Evolutionary conservation across 2,113 vertebrate species (phyloP).

Genomic region (Egretta garzetta): DNA sequence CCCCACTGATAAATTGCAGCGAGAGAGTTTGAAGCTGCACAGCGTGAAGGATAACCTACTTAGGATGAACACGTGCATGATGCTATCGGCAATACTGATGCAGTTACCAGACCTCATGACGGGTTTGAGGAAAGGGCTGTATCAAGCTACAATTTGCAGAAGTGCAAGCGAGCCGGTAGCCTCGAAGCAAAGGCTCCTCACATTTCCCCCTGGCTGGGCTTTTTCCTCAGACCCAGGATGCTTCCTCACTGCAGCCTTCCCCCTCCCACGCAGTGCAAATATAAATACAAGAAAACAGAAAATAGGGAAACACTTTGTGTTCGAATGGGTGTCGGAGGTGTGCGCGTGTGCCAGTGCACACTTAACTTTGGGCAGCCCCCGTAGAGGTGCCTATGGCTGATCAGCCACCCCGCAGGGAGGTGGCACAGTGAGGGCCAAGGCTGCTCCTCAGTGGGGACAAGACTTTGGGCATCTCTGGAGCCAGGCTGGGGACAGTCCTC

Average conservation of each 20-base stretch:
- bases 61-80: neutral
- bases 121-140: neutral
- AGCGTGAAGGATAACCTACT: constrained; percentile 50
- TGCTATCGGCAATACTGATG: constrained; percentile 32
- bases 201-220: neutral
- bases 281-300: neutral
- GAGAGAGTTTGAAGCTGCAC: neutral
- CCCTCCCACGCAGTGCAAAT: accelerated
- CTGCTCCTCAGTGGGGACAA: accelerated
- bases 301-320: neutral
- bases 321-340: neutral
- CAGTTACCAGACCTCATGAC: neutral
- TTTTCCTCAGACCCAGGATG: neutral
- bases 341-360: accelerated
- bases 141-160: neutral
- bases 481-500: neutral
- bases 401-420: neutral
- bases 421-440: neutral
- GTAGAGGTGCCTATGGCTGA: neutral
- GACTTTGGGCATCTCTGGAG: neutral
- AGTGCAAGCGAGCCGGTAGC: accelerated
- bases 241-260: neutral
- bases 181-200: neutral
- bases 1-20: constrained; percentile 14
- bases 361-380: neutral